Evolutionary conservation across 2,797 vertebrate genomes (phyloP).

Genomic region (Pelodytes ibericus): DNA sequence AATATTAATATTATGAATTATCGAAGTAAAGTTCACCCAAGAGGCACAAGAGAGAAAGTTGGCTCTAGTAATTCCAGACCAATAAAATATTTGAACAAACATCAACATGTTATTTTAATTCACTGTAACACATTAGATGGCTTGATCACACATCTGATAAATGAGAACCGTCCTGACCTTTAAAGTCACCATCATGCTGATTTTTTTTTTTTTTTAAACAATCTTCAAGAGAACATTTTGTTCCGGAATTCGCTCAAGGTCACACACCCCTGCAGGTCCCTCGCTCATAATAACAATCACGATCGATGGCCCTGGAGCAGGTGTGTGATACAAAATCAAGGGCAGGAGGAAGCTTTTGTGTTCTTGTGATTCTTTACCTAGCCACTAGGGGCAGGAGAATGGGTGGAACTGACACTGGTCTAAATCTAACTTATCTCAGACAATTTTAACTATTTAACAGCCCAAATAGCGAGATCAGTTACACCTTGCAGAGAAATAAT

Average conservation of each 20-base stretch:
- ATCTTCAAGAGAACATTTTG: too few relatives aligned
- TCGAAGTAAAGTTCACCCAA: too few relatives aligned
- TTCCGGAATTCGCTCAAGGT: neutral
- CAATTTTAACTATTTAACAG: slow-evolving; percentile 22
- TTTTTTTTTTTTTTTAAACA: too few relatives aligned
- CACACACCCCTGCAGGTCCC: neutral
- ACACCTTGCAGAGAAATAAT: neutral
- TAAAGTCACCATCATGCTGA: too few relatives aligned
- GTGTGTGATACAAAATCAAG: slow-evolving; percentile 18
- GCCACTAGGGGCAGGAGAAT: slow-evolving; percentile 26
- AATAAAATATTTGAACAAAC: too few relatives aligned
- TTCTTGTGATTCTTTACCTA: slow-evolving; percentile 16
- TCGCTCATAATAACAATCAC: neutral
- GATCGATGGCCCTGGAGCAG: slow-evolving; percentile 22
- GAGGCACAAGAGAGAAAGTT: too few relatives aligned
- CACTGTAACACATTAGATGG: too few relatives aligned
- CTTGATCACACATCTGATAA: too few relatives aligned
- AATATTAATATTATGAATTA: too few relatives aligned
- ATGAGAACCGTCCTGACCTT: too few relatives aligned
- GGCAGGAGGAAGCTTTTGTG: slow-evolving; percentile 43
- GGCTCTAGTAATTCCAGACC: too few relatives aligned
- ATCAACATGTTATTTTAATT: too few relatives aligned
- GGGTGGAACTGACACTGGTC: slow-evolving; percentile 34
- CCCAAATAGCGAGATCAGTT: neutral
- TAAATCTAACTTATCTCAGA: slow-evolving; percentile 16